phyloP scores from a whole-genome alignment of 2,113 vertebrate genomes.

The Daphoenositta chrysoptera region DNA sequence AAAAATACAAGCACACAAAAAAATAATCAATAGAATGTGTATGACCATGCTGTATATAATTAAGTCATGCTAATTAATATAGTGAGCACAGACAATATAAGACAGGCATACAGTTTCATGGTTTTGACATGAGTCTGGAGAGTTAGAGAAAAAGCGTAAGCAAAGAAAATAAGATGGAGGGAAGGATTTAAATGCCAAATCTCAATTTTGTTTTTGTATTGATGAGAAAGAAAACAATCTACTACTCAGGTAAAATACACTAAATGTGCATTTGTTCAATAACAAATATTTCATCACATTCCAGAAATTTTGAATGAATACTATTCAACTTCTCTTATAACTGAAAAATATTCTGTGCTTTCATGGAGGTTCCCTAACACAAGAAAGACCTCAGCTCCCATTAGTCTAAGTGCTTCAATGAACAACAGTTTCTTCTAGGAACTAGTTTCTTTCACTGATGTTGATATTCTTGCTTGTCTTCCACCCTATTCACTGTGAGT shows the following conservation, averaged over 20 bases:
- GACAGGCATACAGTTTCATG: background rate
- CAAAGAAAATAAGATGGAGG: background rate
- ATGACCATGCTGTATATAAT: background rate
- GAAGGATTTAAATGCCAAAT: background rate
- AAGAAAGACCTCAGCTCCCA: background rate
- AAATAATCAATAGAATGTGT: background rate
- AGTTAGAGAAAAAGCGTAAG: background rate
- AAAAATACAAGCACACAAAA: background rate
- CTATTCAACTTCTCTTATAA: background rate
- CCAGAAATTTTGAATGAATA: background rate
- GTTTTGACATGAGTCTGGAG: rapidly evolving
- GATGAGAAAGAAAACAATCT: background rate
- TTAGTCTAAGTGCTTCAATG: background rate
- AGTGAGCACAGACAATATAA: background rate
- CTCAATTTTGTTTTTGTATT: background rate
- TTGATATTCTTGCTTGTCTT: background rate
- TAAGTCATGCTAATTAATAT: background rate
- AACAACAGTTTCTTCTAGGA: background rate
- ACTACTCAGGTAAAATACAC: background rate
- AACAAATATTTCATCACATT: background rate
- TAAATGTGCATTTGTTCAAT: background rate
- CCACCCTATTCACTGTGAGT: background rate
- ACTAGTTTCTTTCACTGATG: background rate
- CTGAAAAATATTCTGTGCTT: background rate
- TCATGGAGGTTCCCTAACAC: rapidly evolving